A percentile compares a stretch with the other conserved stretches of the same genome.
phyloP scores from a whole-genome alignment of 2,797 vertebrate genomes.

The Schizopygopsis pylzovi region DNA sequence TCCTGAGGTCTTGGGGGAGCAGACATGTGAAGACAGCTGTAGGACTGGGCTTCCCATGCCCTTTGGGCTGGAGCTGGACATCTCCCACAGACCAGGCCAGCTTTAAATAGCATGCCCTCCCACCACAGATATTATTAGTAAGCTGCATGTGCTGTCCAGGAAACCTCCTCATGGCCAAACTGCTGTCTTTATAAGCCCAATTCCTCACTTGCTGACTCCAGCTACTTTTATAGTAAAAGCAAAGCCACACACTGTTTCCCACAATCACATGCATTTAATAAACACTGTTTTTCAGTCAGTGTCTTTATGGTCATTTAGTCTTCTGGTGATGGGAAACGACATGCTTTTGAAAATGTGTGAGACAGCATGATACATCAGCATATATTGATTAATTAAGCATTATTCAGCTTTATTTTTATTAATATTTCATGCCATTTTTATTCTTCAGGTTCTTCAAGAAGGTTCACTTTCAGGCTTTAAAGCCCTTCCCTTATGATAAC shows the following conservation, averaged over 20 bases:
- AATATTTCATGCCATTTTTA: neutral
- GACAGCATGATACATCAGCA: neutral
- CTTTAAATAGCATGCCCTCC: constrained; percentile 79
- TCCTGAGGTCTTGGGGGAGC: constrained; percentile 65
- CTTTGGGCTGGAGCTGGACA: constrained; percentile 75
- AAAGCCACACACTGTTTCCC: constrained; percentile 17
- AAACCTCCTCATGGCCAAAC: constrained; percentile 48
- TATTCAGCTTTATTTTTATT: neutral
- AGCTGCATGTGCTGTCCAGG: constrained; percentile 53
- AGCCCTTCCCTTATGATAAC: neutral
- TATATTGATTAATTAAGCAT: neutral
- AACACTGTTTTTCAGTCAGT: neutral
- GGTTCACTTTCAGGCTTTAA: neutral
- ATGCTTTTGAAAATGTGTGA: neutral
- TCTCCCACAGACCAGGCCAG: constrained; percentile 76
- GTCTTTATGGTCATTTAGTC: neutral
- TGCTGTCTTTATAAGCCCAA: constrained; percentile 21
- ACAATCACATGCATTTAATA: neutral
- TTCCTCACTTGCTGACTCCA: neutral
- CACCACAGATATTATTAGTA: constrained; percentile 63
- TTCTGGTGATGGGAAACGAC: neutral
- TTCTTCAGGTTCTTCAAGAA: neutral
- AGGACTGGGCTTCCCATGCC: constrained; percentile 80
- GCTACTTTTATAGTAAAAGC: constrained; percentile 7
- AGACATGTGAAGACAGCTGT: constrained; percentile 71